Conservation (phyloP, 1,140 invertebrate species). For the Leucophenga varia region DNA sequence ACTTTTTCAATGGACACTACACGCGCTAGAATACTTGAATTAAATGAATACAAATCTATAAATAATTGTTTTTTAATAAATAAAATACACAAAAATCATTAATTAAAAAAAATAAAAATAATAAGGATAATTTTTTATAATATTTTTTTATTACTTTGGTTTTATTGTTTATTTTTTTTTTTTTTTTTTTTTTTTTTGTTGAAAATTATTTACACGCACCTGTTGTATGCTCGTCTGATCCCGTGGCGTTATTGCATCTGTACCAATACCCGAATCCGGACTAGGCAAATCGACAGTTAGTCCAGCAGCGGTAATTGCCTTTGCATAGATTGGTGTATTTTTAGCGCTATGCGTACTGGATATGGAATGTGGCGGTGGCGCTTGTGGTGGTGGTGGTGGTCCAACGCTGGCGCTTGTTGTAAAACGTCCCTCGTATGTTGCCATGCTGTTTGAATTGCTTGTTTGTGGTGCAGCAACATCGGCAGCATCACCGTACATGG, state of each 20-base stretch:
- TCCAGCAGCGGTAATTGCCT: constrained; percentile 64
- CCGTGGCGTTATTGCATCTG: constrained; percentile 85
- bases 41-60: neutral
- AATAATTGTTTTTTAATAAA: neutral
- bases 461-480: constrained; percentile 32
- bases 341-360: constrained; percentile 21
- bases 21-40: no score
- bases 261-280: constrained; percentile 88
- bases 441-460: constrained; percentile 28
- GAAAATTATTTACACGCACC: constrained; percentile 62
- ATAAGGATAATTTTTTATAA: constrained; percentile 9
- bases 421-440: constrained; percentile 53
- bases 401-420: constrained; percentile 28
- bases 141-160: neutral
- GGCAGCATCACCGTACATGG: constrained; percentile 41
- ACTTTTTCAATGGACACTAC: no score
- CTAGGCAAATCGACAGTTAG: constrained; percentile 89
- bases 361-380: neutral
- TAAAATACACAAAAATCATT: no score
- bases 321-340: constrained; percentile 47
- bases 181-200: neutral
- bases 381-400: constrained; percentile 19
- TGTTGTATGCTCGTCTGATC: constrained; percentile 86
- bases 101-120: constrained; percentile 1
- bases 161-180: constrained; percentile 1